Base-by-base conservation (phyloP, 2,888 invertebrate species). In the Clunio marinus region DNA sequence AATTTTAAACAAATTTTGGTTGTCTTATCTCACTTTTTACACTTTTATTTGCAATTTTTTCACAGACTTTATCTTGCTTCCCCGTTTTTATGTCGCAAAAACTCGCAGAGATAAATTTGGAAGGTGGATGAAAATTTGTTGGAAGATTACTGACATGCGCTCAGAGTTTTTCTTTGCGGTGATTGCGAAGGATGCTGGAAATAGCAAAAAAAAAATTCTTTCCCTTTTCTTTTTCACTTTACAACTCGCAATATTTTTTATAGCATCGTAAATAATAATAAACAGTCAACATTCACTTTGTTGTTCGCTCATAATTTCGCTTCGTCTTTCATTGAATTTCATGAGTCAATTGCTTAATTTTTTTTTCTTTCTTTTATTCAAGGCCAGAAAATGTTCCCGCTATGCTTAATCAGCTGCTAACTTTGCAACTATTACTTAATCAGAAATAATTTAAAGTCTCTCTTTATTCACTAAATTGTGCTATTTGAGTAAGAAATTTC, bases 21-120 rank as follows among this genome's bases (percentile, higher is more conserved):
- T 22, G n/a, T 22, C 7, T n/a, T 51, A 20, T 55, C 20, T 24
- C 10, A 22, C 15, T 8, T 35, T 55, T 66, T 63, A 20, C 46
- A 13, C 28, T 10, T 15, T 28, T 22, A 32, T 66, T 66, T 55
- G 66, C 66, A 55, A 66, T 15, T 66, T 66, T 66, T 66, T 35
- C 28, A 28, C 10, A 55, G 45, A 22, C 17, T 28, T 46, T 46
- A 55, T 66, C 66, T 66, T 32, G 25, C 35, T 66, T 55, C 32
- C 51, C 55, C 66, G 55, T 55, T 55, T 41, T 20, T 55, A 66
- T 66, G 35, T 66, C 66, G 55, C 66, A 66, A 66, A 62, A 45
- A 66, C 66, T 66, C 66, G 32, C 66, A 35, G 27, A 66, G 51
- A 55, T 66, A 55, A 55, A 46, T 59, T 66, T 66, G 66, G 66